Conservation (phyloP, 2,113 vertebrate species). For the Ibidorhyncha struthersii region DNA sequence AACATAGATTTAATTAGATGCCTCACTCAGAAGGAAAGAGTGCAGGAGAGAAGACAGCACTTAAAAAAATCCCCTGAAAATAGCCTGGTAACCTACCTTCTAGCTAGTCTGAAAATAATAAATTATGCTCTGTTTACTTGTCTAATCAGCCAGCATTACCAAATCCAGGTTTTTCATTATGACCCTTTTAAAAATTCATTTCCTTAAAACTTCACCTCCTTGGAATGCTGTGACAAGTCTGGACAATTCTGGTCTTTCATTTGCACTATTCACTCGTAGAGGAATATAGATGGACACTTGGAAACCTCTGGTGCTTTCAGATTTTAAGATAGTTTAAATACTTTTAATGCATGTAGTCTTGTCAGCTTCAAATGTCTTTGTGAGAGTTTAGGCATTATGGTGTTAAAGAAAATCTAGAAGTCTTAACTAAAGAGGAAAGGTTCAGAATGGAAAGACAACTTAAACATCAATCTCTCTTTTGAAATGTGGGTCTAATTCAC, state of each 20-base stretch:
- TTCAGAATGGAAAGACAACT: neutral
- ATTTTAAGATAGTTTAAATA: neutral
- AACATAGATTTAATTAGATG: neutral
- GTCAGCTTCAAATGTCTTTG: neutral
- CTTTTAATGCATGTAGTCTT: neutral
- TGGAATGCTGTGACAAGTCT: neutral
- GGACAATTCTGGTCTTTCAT: neutral
- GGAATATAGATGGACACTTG: neutral
- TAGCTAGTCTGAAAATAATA: neutral
- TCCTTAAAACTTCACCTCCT: neutral
- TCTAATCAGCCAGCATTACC: neutral
- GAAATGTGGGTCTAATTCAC: neutral
- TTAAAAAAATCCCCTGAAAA: neutral
- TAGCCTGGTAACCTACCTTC: neutral
- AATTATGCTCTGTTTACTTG: neutral
- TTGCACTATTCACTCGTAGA: neutral
- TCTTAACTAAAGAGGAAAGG: neutral
- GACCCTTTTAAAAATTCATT: neutral
- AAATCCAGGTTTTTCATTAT: neutral
- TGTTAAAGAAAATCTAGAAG: neutral
- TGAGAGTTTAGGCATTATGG: neutral
- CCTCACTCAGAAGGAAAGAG: neutral
- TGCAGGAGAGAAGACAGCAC: neutral
- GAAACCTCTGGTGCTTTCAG: neutral
- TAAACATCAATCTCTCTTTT: neutral